A percentile compares a stretch with the other conserved stretches of the same genome.
Evolutionary conservation across 2,888 invertebrate genomes (phyloP).

Genomic region (Rhogogaster chlorosoma): DNA sequence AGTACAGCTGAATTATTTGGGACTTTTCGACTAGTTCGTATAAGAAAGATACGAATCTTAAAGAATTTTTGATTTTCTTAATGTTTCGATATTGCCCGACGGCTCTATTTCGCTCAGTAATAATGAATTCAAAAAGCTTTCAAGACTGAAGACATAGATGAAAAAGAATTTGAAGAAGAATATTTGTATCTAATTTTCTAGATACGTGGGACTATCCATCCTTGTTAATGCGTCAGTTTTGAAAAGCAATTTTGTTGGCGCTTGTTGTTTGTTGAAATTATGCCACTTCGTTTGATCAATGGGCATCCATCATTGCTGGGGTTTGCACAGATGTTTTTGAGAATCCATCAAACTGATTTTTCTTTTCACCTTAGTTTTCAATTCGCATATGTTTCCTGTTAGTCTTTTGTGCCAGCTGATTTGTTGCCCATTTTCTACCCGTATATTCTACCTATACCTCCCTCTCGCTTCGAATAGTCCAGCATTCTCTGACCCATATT

Average conservation of each 20-base stretch:
- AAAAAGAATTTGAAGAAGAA: too few relatives aligned
- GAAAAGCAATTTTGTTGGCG: background rate
- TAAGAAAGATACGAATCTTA: too few relatives aligned
- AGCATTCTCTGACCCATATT: background rate
- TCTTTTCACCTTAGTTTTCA: background rate
- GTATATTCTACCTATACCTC: background rate
- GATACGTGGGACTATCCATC: background rate
- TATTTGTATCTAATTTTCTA: too few relatives aligned
- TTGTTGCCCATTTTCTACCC: conserved; percentile 20
- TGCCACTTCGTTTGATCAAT: background rate
- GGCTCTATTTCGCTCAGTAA: too few relatives aligned
- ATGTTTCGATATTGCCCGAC: too few relatives aligned
- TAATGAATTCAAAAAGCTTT: too few relatives aligned
- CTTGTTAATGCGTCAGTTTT: background rate
- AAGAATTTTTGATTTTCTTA: too few relatives aligned
- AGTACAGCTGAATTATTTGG: too few relatives aligned
- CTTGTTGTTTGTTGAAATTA: background rate
- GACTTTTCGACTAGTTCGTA: too few relatives aligned
- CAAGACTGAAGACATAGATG: too few relatives aligned
- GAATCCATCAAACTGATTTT: conserved; percentile 6
- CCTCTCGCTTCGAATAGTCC: background rate
- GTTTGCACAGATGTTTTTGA: background rate
- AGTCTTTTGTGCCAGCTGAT: background rate
- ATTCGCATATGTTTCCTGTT: background rate
- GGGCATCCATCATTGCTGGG: conserved; percentile 9